These are phyloP conservation scores for Peromyscus leucopus DNA, from an alignment of 2,113 vertebrate genomes.

Conservation along the genomic window DNA sequence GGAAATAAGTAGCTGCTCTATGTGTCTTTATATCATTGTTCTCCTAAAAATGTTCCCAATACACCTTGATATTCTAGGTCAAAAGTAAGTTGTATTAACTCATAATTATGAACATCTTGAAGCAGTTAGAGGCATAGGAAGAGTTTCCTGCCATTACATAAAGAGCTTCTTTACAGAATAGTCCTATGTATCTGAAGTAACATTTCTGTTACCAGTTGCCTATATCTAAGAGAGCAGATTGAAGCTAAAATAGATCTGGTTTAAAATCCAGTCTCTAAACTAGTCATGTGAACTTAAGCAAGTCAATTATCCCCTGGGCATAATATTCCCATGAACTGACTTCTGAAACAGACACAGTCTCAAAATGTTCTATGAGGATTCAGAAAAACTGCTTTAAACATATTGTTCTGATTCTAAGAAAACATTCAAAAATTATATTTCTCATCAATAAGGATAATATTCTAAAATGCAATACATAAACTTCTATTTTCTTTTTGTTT, in stretches of 20 bases:
- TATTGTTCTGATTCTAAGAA: background rate
- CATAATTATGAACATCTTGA: background rate
- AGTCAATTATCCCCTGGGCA: background rate
- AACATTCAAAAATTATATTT: background rate
- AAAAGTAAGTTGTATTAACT: conserved; percentile 10
- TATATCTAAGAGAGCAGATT: background rate
- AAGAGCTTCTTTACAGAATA: background rate
- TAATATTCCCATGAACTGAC: background rate
- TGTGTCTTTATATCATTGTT: background rate
- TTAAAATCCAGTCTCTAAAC: background rate
- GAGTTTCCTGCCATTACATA: background rate
- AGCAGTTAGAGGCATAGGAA: conserved; percentile 2
- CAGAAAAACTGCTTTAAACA: background rate
- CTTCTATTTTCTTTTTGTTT: too few relatives aligned
- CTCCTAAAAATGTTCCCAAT: background rate
- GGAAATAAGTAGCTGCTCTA: background rate
- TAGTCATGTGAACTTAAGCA: background rate
- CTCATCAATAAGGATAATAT: background rate
- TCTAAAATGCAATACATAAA: background rate
- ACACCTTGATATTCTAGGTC: background rate
- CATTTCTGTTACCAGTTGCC: background rate
- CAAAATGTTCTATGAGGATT: background rate
- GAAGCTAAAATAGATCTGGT: background rate
- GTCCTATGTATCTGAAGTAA: background rate
- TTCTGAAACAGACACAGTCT: background rate